These are phyloP conservation scores for Automeris io DNA, from an alignment of 2,888 invertebrate genomes.

Conservation along the genomic window DNA sequence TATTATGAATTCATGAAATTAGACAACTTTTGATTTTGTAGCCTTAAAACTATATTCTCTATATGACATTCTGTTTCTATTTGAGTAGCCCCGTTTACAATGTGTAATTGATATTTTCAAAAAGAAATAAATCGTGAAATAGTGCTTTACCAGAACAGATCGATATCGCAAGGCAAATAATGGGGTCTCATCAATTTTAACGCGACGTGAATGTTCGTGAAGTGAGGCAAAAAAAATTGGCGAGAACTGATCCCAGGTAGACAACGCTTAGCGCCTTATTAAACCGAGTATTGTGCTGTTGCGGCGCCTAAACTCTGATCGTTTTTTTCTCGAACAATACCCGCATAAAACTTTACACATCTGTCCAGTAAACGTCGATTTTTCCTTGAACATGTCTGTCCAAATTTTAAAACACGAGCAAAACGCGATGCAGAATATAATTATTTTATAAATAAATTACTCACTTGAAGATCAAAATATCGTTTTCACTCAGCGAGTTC, in stretches of 20 bases:
- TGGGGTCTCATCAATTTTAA: conserved; percentile 52
- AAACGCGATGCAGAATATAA: conserved; percentile 3
- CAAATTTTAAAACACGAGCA: conserved; percentile 6
- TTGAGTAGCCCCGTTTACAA: conserved; percentile 15
- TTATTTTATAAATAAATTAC: conserved; percentile 6
- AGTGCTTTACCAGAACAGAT: conserved; percentile 35
- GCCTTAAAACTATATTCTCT: no score
- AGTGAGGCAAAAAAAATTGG: conserved; percentile 41
- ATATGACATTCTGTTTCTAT: no score
- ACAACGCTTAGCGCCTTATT: conserved; percentile 51
- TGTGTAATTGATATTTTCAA: conserved; percentile 22
- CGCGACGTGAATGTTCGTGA: conserved; percentile 33
- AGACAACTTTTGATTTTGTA: no score
- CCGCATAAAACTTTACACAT: conserved; percentile 28
- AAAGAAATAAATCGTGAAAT: conserved; percentile 22
- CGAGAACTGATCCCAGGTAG: conserved; percentile 55
- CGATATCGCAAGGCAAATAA: conserved; percentile 47
- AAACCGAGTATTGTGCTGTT: conserved; percentile 49
- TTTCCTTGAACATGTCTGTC: conserved; percentile 19
- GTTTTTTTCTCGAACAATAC: conserved; percentile 37
- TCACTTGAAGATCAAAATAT: background rate
- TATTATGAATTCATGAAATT: no score
- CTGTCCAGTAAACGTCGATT: conserved; percentile 20
- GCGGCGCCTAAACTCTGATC: conserved; percentile 53
- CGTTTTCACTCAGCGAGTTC: background rate